Evolutionary conservation across 2,113 vertebrate genomes (phyloP).

Genomic region (Cinclus cinclus): DNA sequence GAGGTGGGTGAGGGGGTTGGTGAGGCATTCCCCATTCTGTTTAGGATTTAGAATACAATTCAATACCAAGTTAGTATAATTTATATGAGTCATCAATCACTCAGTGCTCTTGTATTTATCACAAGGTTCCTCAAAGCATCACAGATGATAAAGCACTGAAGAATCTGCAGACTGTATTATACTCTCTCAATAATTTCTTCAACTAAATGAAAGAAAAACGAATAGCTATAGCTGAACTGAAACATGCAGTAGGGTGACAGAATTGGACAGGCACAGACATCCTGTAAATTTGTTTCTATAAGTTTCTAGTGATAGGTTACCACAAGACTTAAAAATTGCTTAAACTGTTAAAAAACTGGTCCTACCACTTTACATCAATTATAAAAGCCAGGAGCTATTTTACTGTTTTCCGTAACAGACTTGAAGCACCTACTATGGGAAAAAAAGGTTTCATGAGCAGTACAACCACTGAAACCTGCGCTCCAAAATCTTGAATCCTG

Average conservation of each 20-base stretch:
- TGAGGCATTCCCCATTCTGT: slow-evolving; percentile 96
- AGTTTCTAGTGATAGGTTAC: neutral
- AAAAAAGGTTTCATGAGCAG: neutral
- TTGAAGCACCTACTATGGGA: neutral
- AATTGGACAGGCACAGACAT: neutral
- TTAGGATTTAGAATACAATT: slow-evolving; percentile 74
- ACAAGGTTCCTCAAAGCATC: neutral
- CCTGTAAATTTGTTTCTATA: neutral
- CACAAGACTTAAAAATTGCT: neutral
- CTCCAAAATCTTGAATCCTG: neutral
- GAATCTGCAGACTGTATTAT: neutral
- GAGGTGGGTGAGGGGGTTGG: slow-evolving; percentile 90
- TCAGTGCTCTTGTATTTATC: neutral
- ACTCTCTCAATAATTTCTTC: neutral
- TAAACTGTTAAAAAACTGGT: neutral
- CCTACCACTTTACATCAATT: neutral
- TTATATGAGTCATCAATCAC: neutral
- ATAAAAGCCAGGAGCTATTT: neutral
- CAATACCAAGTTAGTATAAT: slow-evolving; percentile 40
- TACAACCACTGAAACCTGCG: neutral
- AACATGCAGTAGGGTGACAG: neutral
- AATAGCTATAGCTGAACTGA: neutral
- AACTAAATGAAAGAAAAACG: neutral
- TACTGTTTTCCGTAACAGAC: neutral
- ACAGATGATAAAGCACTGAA: neutral